Conservation (phyloP, 2,113 vertebrate genomes). For the Crocuta crocuta region DNA sequence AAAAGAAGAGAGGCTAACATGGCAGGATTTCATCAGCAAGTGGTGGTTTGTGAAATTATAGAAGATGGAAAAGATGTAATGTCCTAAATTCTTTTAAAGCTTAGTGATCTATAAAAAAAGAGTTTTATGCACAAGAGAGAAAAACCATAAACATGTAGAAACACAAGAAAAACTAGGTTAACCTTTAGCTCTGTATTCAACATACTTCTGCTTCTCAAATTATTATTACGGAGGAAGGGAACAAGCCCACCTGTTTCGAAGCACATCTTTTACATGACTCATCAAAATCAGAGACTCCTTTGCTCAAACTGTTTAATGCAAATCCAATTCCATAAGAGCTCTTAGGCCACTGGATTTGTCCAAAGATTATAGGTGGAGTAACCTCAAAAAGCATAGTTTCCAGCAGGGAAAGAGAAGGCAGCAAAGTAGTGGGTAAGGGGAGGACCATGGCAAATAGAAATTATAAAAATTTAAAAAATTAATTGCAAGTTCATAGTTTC, state of each 20-base stretch:
- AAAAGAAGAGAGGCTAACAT: background rate
- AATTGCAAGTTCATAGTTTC: background rate
- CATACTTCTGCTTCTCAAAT: background rate
- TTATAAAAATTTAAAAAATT: background rate
- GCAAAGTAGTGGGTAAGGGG: background rate
- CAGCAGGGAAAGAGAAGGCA: background rate
- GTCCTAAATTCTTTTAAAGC: constrained; percentile 15
- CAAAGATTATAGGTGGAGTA: background rate
- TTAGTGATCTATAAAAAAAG: background rate
- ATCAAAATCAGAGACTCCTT: background rate
- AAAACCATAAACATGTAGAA: background rate
- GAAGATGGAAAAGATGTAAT: background rate
- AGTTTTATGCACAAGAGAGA: background rate
- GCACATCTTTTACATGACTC: background rate
- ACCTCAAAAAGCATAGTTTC: background rate
- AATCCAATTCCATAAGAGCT: background rate
- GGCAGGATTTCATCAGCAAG: background rate
- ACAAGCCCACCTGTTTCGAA: background rate
- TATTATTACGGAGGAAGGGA: background rate
- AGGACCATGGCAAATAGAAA: background rate
- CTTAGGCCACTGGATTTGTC: background rate
- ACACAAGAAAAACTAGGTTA: background rate
- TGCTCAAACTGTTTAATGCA: background rate
- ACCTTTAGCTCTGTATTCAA: background rate
- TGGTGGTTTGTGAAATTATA: constrained; percentile 1